Base-by-base conservation (phyloP, 1,140 invertebrate genomes). In the Cyclina sinensis region DNA sequence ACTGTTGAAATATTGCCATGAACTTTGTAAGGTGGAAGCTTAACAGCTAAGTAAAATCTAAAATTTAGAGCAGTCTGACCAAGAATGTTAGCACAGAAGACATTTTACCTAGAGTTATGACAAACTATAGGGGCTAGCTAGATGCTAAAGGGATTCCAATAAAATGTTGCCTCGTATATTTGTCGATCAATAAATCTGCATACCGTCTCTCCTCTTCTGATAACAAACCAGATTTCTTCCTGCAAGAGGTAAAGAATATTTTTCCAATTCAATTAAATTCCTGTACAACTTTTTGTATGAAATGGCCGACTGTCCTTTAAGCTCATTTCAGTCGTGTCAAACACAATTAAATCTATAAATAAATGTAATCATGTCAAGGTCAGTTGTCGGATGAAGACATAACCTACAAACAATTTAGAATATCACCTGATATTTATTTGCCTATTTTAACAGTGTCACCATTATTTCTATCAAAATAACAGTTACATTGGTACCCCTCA, bases 151-250 rank as follows among this genome's bases (percentile, higher is more conserved):
- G 62, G 46, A 83, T 51, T 51, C 70, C 79, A 48, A 82, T 88
- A 57, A 88, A 46, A 89, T 90, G 90, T 80, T 92, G 91, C 87
- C 92, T 91, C 59, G 92, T 93, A 84, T 93, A 94, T 89, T 94
- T 94, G 80, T 92, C 92, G 74, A 94, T 92, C 84, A 94, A 91
- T 32, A 91, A 76, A 88, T 94, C 92, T 57, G 92, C 93, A 89
- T 93, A 94, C 81, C 89, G 88, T 59, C 92, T 86, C 81, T 94
- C 92, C 73, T 91, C 91, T 39, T 93, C 92, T 51, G 91, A 90
- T 43, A 94, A 86, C 48, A 70, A 90, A 81, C 27, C 70, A 51
- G 48, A 57, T 46, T 48, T 54, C 57, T 74, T 70, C 24, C 39
- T 84, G 57, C 3, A 48, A 48, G 16, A 74, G 4, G 21, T 3